Base-by-base conservation (phyloP, 2,797 vertebrate species). In the Cygnus olor region DNA sequence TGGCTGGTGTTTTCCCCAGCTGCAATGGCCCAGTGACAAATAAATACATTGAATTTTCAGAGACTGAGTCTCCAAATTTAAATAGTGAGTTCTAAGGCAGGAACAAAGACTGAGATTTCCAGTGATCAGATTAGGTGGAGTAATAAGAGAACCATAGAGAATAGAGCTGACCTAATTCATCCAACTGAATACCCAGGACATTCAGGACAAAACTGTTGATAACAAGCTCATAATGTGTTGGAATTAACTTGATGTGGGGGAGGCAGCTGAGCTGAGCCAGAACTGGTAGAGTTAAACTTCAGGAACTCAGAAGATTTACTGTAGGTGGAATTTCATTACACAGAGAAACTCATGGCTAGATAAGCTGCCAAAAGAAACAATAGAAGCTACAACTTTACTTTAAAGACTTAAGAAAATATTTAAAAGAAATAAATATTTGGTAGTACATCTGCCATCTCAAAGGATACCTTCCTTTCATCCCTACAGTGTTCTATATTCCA, bases 351-450 rank as follows among this genome's bases (percentile, higher is more conserved):
- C 80, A 44, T 77, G 66, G 85, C 63, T 91, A 71, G 80, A 96
- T 86, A 89, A 93, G 89, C 85, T 95, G 96, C 96, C 94, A 97
- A 95, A 88, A 32, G 87, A 95, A 96, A 97, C 95, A 95, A 94
- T 73, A 83, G 73, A 92, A 89, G 58, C 58, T 69, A 92, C 89
- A 88, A 94, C 81, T 45, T 94, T 84, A 69, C 58, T 92, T 90
- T 83, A 88, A 92, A 95, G 92, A 91, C 69, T 85, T 90, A 80
- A 91, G 88, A 92, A 95, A 94, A 94, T 89, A 94, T 89, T 94
- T 94, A 7, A 78, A 92, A 95, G 45, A 87, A 94, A 96, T 89
- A 96, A 96, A 94, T 96, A 96, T 90, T 92, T 95, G 81, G 58
- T 89, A 80, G 30, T 66, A 70, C 81, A 79, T 83, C 90, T 95